Base-by-base conservation (phyloP, 2,113 vertebrate species). In the Menidia beryllina region DNA sequence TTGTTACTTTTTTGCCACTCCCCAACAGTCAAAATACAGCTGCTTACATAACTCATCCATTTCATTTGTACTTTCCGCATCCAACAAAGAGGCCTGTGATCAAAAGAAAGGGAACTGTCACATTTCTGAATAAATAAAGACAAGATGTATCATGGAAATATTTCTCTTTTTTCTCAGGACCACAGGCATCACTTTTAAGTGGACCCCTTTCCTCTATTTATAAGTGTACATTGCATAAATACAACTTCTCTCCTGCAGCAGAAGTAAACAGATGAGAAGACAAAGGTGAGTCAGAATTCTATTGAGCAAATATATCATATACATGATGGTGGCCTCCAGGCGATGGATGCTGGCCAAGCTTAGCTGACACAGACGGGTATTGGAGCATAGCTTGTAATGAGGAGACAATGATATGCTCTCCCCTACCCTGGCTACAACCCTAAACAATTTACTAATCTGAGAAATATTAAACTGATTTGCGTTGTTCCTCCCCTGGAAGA, bases 1-100 rank as follows among this genome's bases (percentile, higher is more conserved):
- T 88, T 69, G 57, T 65, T 68, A 54, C 72, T 77, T 84, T n/a
- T 72, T 54, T 43, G 39, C 70, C 45, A 7, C 51, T 72, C 36
- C 49, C 36, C 64, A 70, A 48, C 71, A 70, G 82, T 64, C 75
- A 83, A 75, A 83, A 79, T 59, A 75, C 57, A 70, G 68, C 5
- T 62, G 15, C 73, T 91, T 89, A 77, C 72, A 66, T 89, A 89
- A 88, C 78, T 26, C 57, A 7, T 78, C 77, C 30, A 55, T 76
- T 79, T 62, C 64, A 49, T 69, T 81, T 39, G 23, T 74, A 69
- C 53, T 78, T 50, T n/a, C 75, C 80, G 60, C 48, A 51, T 19
- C 47, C 60, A 10, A 80, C 59, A 81, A 69, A 80, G 58, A 38
- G 5, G 25, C 51, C 63, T 47, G 41, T 69, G 81, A 87, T 76